A percentile compares a stretch with the other conserved stretches of the same genome.
phyloP scores from a whole-genome alignment of 2,113 vertebrate genomes.

The Larimichthys polyactis region DNA sequence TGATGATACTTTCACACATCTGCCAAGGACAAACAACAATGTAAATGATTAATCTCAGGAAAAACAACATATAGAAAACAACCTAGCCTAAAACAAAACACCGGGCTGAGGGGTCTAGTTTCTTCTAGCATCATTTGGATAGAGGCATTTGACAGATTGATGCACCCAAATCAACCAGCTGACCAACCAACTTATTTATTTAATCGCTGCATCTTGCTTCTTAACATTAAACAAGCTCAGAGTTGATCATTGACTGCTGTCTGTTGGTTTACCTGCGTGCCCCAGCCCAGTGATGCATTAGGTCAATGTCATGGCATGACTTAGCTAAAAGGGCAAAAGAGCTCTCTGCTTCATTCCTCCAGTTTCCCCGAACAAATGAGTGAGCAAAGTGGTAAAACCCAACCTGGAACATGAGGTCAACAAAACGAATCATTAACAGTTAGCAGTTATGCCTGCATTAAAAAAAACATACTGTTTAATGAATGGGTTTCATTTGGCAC shows the following conservation, averaged over 20 bases:
- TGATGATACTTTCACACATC: conserved; percentile 89
- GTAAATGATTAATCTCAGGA: conserved; percentile 12
- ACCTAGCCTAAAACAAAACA: background rate
- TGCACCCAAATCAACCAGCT: background rate
- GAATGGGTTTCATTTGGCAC: background rate
- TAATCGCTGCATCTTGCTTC: background rate
- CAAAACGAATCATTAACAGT: background rate
- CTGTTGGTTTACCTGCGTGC: conserved; percentile 80
- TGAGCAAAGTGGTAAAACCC: conserved; percentile 90
- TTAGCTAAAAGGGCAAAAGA: conserved; percentile 88
- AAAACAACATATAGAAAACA: conserved; percentile 3
- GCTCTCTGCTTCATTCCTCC: conserved; percentile 88
- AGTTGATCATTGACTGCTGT: background rate
- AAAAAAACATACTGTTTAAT: background rate
- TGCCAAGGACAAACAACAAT: conserved; percentile 55
- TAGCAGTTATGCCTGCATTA: background rate
- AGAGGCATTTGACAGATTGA: background rate
- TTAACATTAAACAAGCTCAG: background rate
- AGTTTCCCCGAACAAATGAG: conserved; percentile 89
- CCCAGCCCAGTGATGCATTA: conserved; percentile 88
- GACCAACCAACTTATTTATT: background rate
- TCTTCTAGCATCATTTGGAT: background rate
- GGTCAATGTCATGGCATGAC: conserved; percentile 89
- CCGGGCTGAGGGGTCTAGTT: background rate
- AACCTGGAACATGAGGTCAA: conserved; percentile 77